A percentile compares a stretch with the other conserved stretches of the same genome.
Conservation (phyloP, 2,888 invertebrate genomes). For the Cheilosia scutellata region DNA sequence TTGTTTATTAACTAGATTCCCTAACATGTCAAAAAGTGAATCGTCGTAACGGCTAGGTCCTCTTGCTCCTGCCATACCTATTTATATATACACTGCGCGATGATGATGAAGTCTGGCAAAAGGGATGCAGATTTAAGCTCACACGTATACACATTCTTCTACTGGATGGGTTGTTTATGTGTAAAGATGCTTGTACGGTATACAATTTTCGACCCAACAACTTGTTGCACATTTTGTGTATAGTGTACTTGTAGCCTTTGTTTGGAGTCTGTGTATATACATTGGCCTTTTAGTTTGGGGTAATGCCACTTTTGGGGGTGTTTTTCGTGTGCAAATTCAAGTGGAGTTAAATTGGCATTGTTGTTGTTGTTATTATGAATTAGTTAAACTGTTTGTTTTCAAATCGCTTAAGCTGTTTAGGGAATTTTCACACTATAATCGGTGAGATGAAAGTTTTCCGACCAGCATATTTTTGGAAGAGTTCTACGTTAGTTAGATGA, state of each 20-base stretch:
- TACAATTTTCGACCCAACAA: constrained; percentile 38
- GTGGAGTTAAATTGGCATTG: constrained; percentile 48
- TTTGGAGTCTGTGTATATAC: constrained; percentile 19
- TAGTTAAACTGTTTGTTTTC: constrained; percentile 29
- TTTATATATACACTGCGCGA: no score
- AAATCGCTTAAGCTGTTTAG: constrained; percentile 29
- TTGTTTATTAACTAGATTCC: constrained; percentile 66
- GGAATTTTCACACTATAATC: constrained; percentile 5
- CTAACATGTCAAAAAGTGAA: constrained; percentile 61
- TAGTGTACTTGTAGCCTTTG: constrained; percentile 15
- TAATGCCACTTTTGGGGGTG: constrained; percentile 8
- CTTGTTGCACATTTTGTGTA: constrained; percentile 39
- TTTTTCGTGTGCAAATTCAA: constrained; percentile 34
- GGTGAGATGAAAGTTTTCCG: neutral
- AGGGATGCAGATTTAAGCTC: constrained; percentile 35
- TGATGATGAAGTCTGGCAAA: constrained; percentile 5
- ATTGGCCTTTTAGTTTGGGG: neutral
- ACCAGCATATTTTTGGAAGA: neutral
- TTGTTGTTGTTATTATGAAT: constrained; percentile 38
- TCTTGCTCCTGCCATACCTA: neutral
- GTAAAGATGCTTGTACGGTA: neutral
- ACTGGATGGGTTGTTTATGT: constrained; percentile 9
- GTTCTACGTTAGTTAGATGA: neutral
- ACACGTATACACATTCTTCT: neutral
- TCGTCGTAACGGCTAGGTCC: constrained; percentile 40